Conservation (phyloP, 2,888 invertebrate genomes). For the Sycophila texana region DNA sequence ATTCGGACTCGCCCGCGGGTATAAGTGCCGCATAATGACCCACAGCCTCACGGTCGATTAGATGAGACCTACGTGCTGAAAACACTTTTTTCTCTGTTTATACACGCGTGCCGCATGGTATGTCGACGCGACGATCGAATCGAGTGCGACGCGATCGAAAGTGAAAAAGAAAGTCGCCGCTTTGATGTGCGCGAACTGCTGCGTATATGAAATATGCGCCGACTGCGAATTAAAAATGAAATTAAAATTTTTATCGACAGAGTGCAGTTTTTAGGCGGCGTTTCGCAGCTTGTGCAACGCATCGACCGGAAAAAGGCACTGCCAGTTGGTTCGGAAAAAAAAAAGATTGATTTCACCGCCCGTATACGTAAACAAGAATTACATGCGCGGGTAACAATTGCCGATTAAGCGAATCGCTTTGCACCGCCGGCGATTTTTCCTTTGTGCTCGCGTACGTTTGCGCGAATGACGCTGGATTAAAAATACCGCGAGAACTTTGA, state of each 20-base stretch:
- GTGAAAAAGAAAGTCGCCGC: not conserved
- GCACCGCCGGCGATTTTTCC: constrained; percentile 27
- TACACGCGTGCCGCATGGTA: no score
- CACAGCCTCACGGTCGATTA: no score
- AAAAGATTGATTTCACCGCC: constrained; percentile 27
- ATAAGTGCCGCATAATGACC: no score
- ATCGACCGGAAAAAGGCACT: not conserved
- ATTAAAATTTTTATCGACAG: no score
- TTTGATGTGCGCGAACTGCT: not conserved
- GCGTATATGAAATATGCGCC: no score
- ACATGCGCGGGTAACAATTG: constrained; percentile 33
- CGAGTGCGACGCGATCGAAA: no score
- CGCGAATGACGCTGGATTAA: constrained; percentile 15
- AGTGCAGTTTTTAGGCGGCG: not conserved
- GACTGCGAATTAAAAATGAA: no score
- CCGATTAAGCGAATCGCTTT: constrained; percentile 25
- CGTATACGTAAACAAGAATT: constrained; percentile 42
- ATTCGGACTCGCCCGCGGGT: no score
- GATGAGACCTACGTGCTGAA: no score
- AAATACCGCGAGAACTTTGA: constrained; percentile 32
- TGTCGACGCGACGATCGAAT: no score
- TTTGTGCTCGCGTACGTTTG: constrained; percentile 20
- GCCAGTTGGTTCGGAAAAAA: not conserved
- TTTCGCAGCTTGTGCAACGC: constrained; percentile 25
- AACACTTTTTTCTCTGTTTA: no score